A percentile compares a stretch with the other conserved stretches of the same genome.
These are phyloP conservation scores for Euthynnus affinis DNA, from an alignment of 2,797 vertebrate species.

Conservation along the genomic window DNA sequence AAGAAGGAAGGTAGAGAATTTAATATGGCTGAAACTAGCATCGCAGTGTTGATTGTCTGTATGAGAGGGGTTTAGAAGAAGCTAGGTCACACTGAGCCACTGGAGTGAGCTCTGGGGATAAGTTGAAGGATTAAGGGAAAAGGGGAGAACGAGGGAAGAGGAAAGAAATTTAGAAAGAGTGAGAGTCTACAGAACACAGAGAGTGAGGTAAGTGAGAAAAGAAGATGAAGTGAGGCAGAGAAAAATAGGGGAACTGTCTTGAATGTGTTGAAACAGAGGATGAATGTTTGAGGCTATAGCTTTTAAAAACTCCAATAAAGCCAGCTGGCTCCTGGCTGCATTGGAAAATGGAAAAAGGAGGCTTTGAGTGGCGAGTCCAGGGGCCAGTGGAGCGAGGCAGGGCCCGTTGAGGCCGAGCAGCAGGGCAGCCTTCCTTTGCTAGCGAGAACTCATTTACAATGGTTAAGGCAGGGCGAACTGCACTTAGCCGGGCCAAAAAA, in stretches of 20 bases:
- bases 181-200: constrained; percentile 5
- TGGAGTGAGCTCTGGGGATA: constrained; percentile 72
- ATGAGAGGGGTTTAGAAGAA: constrained; percentile 57
- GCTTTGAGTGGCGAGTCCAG: constrained; percentile 63
- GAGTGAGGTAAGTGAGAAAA: constrained; percentile 51
- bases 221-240: constrained; percentile 65
- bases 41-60: constrained; percentile 65
- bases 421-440: constrained; percentile 46
- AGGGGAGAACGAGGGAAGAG: constrained; percentile 2
- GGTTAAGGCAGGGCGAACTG: constrained; percentile 53
- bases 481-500: constrained; percentile 31
- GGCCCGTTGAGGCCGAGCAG: constrained; percentile 52
- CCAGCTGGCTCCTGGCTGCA: constrained; percentile 65
- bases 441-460: constrained; percentile 68
- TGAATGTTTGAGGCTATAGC: constrained; percentile 72
- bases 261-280: constrained; percentile 65
- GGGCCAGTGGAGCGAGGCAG: constrained; percentile 63
- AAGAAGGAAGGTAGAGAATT: constrained; percentile 52
- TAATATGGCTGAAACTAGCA: constrained; percentile 62
- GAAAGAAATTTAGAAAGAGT: constrained; percentile 40
- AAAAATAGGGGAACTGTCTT: constrained; percentile 58
- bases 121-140: constrained; percentile 69
- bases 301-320: constrained; percentile 76
- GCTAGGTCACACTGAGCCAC: constrained; percentile 61
- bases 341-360: constrained; percentile 69